Percentiles rank a stretch among this genome's conserved stretches.
These are phyloP conservation scores for Thumatha senex DNA, from an alignment of 2,888 invertebrate genomes.

Conservation along the genomic window DNA sequence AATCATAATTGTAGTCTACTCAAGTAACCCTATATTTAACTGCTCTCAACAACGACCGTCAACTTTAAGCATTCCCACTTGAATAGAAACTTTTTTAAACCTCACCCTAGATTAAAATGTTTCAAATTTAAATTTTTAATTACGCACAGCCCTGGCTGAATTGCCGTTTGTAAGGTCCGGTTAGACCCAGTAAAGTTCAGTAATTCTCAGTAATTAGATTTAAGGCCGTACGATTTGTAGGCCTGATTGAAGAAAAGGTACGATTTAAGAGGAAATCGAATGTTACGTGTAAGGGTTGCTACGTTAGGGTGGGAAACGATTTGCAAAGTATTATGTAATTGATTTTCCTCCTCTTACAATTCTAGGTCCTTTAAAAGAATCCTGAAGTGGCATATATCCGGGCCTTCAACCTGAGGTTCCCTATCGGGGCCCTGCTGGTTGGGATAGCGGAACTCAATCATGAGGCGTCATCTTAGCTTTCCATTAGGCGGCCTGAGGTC, in stretches of 20 bases:
- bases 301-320: conserved; percentile 26
- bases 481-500: too few species aligned
- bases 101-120: conserved; percentile 44
- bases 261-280: conserved; percentile 45
- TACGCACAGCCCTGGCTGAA: conserved; percentile 54
- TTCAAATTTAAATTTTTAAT: conserved; percentile 45
- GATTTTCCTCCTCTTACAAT: too few species aligned
- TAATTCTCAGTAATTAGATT: conserved; percentile 71
- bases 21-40: conserved; percentile 38
- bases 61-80: conserved; percentile 50
- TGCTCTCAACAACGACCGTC: conserved; percentile 37
- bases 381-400: too few species aligned
- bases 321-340: conserved; percentile 23
- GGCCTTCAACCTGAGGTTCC: too few species aligned
- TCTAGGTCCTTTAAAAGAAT: too few species aligned
- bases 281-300: conserved; percentile 12
- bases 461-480: too few species aligned
- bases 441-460: too few species aligned
- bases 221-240: conserved; percentile 52
- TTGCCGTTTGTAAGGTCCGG: conserved; percentile 54
- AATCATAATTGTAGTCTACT: too few species aligned
- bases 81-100: conserved; percentile 39
- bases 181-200: conserved; percentile 32
- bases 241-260: conserved; percentile 50
- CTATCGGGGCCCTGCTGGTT: too few species aligned